Evolutionary conservation across 2,888 invertebrate species (phyloP).

Genomic region (Nymphalis c-album): DNA sequence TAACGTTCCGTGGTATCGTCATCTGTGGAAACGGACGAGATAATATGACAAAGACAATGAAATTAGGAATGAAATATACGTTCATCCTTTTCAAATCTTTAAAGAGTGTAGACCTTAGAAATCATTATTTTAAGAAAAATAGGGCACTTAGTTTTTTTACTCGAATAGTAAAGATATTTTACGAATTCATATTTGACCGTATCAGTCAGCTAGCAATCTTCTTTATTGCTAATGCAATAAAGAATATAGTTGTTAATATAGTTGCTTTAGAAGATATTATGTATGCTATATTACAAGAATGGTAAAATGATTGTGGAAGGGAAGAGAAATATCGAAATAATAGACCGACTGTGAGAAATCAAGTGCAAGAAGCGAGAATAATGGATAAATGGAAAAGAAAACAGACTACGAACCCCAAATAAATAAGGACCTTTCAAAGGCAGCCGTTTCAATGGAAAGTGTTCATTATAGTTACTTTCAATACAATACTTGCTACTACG

Average conservation of each 20-base stretch:
- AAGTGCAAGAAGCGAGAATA: neutral
- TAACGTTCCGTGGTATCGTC: slow-evolving; percentile 14
- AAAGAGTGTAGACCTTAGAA: neutral
- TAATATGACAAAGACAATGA: slow-evolving; percentile 24
- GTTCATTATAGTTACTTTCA: too few species aligned
- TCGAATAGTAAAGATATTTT: neutral
- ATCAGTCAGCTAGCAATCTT: neutral
- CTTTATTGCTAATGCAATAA: too few species aligned
- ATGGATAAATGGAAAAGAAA: too few species aligned
- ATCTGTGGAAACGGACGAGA: slow-evolving; percentile 23
- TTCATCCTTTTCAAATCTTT: slow-evolving; percentile 10
- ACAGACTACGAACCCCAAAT: too few species aligned
- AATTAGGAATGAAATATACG: slow-evolving; percentile 28
- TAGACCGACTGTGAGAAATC: neutral
- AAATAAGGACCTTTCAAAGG: too few species aligned
- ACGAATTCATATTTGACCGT: neutral
- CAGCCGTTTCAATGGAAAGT: too few species aligned
- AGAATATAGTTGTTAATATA: too few species aligned
- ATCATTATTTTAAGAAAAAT: neutral
- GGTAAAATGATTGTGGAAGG: too few species aligned
- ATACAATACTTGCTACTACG: too few species aligned
- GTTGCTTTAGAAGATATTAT: too few species aligned
- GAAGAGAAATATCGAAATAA: too few species aligned
- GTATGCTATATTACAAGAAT: neutral
- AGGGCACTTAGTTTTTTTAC: neutral